A percentile compares a stretch with the other conserved stretches of the same genome.
phyloP scores from a whole-genome alignment of 1,140 invertebrate genomes.

The Drosophila pseudoananassae region DNA sequence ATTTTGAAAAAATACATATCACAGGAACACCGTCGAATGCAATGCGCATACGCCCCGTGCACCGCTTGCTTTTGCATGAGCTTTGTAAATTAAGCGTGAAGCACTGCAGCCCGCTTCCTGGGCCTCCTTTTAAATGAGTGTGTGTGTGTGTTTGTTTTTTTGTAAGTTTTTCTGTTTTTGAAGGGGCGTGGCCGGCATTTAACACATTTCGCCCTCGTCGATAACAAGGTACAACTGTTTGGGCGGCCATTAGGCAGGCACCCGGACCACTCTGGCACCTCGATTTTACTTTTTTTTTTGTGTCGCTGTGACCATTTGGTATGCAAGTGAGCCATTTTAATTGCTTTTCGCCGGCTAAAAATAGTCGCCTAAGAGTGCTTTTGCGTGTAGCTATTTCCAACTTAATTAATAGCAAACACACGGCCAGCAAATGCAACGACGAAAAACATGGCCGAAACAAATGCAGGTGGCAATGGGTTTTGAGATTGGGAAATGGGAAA shows the following conservation, averaged over 20 bases:
- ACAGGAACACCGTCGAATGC: constrained; percentile 13
- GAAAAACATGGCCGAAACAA: constrained; percentile 32
- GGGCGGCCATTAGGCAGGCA: constrained; percentile 44
- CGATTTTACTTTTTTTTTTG: constrained; percentile 28
- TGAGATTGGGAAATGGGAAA: constrained; percentile 1
- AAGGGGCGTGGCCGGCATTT: constrained; percentile 67
- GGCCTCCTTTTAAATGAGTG: background rate
- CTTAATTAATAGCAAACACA: constrained; percentile 80
- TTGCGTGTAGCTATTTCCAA: constrained; percentile 80
- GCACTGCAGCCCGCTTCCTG: constrained; percentile 10
- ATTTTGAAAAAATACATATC: constrained; percentile 58
- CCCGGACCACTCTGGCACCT: constrained; percentile 5
- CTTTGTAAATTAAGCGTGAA: constrained; percentile 70
- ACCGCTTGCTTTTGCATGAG: constrained; percentile 61
- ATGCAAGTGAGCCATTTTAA: constrained; percentile 68
- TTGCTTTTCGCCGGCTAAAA: constrained; percentile 74
- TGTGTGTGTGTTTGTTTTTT: constrained; percentile 6
- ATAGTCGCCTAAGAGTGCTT: constrained; percentile 79
- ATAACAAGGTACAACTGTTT: constrained; percentile 77
- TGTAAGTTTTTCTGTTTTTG: constrained; percentile 12
- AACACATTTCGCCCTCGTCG: constrained; percentile 69
- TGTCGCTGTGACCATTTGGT: constrained; percentile 46
- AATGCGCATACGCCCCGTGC: constrained; percentile 71
- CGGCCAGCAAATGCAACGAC: constrained; percentile 40
- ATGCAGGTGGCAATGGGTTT: constrained; percentile 28